phyloP scores from a whole-genome alignment of 2,797 vertebrate genomes.

The Prunella strophiata region DNA sequence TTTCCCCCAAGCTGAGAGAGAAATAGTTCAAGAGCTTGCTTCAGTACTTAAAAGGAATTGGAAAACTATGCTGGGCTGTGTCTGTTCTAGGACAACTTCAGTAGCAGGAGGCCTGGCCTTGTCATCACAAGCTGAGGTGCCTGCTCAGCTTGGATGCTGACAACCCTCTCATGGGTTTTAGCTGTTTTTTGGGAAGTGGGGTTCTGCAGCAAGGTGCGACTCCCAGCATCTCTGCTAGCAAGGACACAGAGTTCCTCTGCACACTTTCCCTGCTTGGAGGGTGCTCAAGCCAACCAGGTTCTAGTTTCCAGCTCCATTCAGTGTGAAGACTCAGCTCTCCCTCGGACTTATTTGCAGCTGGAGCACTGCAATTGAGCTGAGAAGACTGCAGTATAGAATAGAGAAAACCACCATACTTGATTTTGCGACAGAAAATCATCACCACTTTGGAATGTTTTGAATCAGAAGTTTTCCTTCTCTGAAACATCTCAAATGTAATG shows the following conservation, averaged over 20 bases:
- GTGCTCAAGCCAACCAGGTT: background rate
- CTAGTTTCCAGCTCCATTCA: rapidly evolving
- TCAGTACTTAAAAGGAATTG: background rate
- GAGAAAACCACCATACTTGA: background rate
- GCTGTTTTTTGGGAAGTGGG: background rate
- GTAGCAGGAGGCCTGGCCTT: rapidly evolving
- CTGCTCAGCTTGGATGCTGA: background rate
- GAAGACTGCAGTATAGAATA: background rate
- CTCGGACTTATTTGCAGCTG: background rate
- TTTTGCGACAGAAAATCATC: background rate
- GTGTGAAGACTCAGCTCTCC: background rate
- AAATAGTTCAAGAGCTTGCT: background rate
- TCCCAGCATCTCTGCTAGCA: background rate
- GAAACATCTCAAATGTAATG: background rate
- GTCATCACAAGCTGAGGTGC: background rate
- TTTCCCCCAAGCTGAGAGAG: background rate
- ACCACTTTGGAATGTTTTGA: background rate
- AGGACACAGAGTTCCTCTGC: background rate
- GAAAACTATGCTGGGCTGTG: background rate
- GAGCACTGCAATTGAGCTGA: background rate
- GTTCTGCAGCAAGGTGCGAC: background rate
- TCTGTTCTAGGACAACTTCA: background rate
- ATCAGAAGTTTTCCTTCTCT: background rate
- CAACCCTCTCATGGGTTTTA: background rate
- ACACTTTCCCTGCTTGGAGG: background rate